Conservation (phyloP, 2,797 vertebrate genomes). For the Aphelocoma californica region DNA sequence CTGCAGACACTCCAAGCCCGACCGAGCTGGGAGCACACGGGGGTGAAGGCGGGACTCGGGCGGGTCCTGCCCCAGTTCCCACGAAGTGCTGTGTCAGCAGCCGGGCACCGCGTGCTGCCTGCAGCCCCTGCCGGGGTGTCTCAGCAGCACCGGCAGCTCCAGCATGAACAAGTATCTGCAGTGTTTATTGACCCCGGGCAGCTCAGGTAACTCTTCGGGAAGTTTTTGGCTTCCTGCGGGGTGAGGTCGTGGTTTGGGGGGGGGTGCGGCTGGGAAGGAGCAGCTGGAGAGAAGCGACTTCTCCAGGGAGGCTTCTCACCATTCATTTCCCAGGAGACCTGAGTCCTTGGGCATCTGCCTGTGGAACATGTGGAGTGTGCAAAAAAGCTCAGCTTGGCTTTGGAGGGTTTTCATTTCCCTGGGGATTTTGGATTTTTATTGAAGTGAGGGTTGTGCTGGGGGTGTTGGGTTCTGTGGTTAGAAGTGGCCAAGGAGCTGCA, state of each 20-base stretch:
- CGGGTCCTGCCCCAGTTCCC: conserved; percentile 7
- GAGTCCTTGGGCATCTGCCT: background rate
- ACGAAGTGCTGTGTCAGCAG: background rate
- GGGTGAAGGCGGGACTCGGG: conserved; percentile 24
- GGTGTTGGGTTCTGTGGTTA: background rate
- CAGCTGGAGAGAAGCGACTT: background rate
- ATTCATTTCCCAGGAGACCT: background rate
- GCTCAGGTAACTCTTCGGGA: conserved; percentile 35
- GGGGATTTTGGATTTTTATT: background rate
- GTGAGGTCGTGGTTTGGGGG: background rate
- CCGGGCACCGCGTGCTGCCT: background rate
- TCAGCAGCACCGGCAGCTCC: background rate
- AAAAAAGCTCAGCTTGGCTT: background rate
- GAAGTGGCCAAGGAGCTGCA: background rate
- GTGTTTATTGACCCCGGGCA: background rate
- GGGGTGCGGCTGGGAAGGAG: background rate
- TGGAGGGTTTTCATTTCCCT: background rate
- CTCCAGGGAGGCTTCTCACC: background rate
- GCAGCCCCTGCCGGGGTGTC: background rate
- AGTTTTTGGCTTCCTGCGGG: background rate
- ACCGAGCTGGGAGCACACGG: background rate
- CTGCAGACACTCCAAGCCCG: fast-evolving
- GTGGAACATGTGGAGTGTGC: background rate
- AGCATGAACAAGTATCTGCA: conserved; percentile 70
- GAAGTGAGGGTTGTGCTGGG: background rate